Evolutionary conservation across 2,797 vertebrate species (phyloP).

Genomic region (Perdix hodgsoniae): DNA sequence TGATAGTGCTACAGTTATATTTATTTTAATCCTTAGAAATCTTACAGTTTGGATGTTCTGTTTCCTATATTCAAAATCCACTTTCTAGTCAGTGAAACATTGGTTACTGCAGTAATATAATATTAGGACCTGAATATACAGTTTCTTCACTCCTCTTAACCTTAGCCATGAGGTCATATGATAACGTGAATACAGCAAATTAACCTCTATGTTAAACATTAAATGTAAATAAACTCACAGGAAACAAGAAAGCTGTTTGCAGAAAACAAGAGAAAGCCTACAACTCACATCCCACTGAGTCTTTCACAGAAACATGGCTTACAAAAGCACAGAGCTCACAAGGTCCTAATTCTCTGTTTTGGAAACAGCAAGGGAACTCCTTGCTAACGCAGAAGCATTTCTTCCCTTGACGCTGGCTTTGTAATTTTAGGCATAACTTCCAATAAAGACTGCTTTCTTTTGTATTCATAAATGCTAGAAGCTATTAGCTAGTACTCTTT

Average conservation of each 20-base stretch:
- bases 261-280: background rate
- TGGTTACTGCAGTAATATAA: background rate
- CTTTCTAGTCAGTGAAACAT: background rate
- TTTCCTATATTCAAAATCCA: background rate
- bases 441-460: background rate
- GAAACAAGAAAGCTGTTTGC: background rate
- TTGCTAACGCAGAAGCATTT: background rate
- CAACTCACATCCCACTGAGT: background rate
- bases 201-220: background rate
- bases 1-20: background rate
- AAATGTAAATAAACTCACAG: background rate
- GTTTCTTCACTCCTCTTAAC: slow-evolving; percentile 2
- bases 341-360: background rate
- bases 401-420: background rate
- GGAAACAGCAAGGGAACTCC: background rate
- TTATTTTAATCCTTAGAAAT: background rate
- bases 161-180: background rate
- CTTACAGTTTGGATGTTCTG: background rate
- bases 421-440: background rate
- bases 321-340: background rate
- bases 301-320: background rate
- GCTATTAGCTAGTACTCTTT: rapidly evolving
- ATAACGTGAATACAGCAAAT: background rate
- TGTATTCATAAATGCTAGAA: background rate
- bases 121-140: background rate